A percentile compares a stretch with the other conserved stretches of the same genome.
phyloP scores from a whole-genome alignment of 1,140 invertebrate genomes.

The Ceratina japonica region DNA sequence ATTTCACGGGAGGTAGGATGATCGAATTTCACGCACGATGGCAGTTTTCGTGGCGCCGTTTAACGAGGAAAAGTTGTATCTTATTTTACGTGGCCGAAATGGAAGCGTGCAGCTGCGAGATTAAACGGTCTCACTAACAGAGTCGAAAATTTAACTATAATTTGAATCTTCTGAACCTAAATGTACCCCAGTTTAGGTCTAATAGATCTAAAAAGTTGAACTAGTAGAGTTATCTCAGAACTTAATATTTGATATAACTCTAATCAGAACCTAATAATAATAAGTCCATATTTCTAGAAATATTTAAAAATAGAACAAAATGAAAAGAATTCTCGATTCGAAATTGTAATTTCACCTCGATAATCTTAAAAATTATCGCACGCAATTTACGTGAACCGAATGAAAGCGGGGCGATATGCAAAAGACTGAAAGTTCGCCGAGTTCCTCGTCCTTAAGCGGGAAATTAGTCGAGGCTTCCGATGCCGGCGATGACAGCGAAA shows the following conservation, averaged over 20 bases:
- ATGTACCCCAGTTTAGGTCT: no score
- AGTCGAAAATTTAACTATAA: no score
- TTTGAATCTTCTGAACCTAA: no score
- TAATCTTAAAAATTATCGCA: conserved; percentile 1
- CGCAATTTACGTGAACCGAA: neutral
- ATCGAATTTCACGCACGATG: conserved; percentile 3
- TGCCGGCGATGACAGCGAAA: conserved; percentile 37
- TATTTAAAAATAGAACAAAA: no score
- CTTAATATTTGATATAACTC: no score
- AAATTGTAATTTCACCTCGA: neutral
- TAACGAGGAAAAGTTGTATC: neutral
- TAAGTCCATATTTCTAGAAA: no score
- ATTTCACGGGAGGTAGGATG: neutral
- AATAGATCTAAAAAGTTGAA: no score
- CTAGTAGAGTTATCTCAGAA: no score
- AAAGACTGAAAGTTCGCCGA: conserved; percentile 7
- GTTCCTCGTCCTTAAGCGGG: neutral
- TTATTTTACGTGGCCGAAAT: neutral
- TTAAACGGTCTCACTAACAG: no score
- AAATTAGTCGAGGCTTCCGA: conserved; percentile 21
- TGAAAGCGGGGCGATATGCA: neutral
- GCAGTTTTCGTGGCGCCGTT: neutral
- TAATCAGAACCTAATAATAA: no score
- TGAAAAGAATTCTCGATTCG: no score
- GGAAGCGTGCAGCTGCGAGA: neutral